These are phyloP conservation scores for Columba livia DNA, from an alignment of 2,113 vertebrate species.

Conservation along the genomic window DNA sequence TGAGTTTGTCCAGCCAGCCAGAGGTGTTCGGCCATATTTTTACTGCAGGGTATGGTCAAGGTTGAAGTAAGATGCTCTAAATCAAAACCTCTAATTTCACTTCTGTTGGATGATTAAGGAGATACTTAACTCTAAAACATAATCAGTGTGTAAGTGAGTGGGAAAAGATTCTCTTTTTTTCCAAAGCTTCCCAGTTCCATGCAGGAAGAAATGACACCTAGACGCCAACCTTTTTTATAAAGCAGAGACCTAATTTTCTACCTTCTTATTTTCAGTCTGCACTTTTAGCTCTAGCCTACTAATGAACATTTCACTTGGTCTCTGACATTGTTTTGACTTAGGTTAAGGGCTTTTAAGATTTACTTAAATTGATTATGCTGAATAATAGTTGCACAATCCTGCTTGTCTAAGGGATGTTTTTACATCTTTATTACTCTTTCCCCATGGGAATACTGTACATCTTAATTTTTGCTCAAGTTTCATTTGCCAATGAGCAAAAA, in stretches of 20 bases:
- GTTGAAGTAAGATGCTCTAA: not conserved
- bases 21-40: conserved; percentile 46
- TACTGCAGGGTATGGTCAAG: conserved; percentile 77
- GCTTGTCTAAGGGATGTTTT: not conserved
- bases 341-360: not conserved
- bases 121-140: not conserved
- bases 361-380: not conserved
- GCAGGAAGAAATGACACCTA: not conserved
- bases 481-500: not conserved
- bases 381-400: not conserved
- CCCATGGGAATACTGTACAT: accelerated
- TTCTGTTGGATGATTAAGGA: not conserved
- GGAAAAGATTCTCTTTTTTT: not conserved
- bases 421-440: not conserved
- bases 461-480: not conserved
- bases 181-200: not conserved
- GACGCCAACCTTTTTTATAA: not conserved
- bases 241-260: not conserved
- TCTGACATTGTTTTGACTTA: not conserved
- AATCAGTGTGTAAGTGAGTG: not conserved
- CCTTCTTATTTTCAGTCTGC: not conserved
- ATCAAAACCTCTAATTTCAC: not conserved
- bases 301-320: not conserved
- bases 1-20: conserved; percentile 66
- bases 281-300: not conserved